Percentiles rank a stretch among this genome's conserved stretches.
These are phyloP conservation scores for Euschistus heros DNA, from an alignment of 1,140 invertebrate genomes.

Conservation along the genomic window DNA sequence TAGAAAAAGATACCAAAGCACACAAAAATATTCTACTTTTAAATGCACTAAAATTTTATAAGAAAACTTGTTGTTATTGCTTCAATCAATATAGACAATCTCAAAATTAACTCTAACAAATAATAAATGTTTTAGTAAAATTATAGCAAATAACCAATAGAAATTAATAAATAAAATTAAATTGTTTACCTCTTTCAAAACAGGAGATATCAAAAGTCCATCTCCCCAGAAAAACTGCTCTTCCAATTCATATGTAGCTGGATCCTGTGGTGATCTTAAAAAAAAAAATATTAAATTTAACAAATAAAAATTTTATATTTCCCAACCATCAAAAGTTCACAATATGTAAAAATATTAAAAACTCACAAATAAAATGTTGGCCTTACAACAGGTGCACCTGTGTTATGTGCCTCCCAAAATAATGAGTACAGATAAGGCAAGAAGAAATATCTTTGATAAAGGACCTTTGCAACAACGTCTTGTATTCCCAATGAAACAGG, in stretches of 20 bases:
- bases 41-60: constrained; percentile 8
- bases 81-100: too few relatives aligned
- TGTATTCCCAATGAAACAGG: constrained; percentile 54
- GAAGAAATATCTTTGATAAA: constrained; percentile 57
- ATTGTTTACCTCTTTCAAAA: constrained; percentile 49
- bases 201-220: constrained; percentile 61
- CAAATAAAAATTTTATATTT: neutral
- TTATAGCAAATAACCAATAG: constrained; percentile 25
- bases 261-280: constrained; percentile 53
- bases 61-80: too few relatives aligned
- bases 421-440: constrained; percentile 75
- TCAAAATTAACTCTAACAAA: too few relatives aligned
- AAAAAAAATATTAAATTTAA: constrained; percentile 16
- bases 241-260: constrained; percentile 57
- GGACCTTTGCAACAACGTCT: constrained; percentile 49
- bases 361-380: constrained; percentile 73
- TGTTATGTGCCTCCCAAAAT: constrained; percentile 58
- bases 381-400: constrained; percentile 59
- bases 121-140: constrained; percentile 7
- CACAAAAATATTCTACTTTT: too few relatives aligned
- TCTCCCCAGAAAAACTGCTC: constrained; percentile 71
- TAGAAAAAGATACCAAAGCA: too few relatives aligned
- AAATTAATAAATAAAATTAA: constrained; percentile 9
- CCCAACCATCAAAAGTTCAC: neutral
- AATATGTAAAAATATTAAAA: neutral